These are phyloP conservation scores for Galbula dea DNA, from an alignment of 2,113 vertebrate species.

Conservation along the genomic window DNA sequence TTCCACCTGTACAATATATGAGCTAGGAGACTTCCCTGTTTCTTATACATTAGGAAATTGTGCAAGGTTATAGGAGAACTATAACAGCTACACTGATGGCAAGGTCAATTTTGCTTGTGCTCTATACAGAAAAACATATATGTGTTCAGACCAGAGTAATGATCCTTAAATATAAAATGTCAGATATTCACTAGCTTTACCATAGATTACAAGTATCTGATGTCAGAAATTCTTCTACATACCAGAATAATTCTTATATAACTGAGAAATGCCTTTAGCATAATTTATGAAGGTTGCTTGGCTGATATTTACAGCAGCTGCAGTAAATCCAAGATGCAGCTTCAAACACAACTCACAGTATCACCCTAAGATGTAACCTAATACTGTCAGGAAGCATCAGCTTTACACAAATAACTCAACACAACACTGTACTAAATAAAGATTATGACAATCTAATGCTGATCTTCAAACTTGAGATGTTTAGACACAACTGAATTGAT, in stretches of 20 bases:
- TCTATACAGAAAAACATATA: neutral
- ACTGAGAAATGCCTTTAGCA: slow-evolving; percentile 28
- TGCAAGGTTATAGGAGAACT: neutral
- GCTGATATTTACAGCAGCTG: slow-evolving; percentile 42
- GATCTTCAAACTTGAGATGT: slow-evolving; percentile 8
- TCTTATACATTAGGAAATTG: neutral
- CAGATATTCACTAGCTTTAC: neutral
- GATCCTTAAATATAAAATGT: neutral
- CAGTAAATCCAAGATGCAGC: slow-evolving; percentile 26
- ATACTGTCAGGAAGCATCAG: slow-evolving; percentile 52
- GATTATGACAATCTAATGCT: slow-evolving; percentile 22
- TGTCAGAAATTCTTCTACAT: neutral
- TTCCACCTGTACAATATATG: neutral
- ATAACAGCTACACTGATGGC: neutral
- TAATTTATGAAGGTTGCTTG: slow-evolving; percentile 42
- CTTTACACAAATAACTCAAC: slow-evolving; percentile 43
- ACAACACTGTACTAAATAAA: slow-evolving; percentile 32
- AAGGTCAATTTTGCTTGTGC: neutral
- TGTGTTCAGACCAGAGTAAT: neutral
- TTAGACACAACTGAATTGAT: neutral
- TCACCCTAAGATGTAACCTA: slow-evolving; percentile 50
- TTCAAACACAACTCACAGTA: slow-evolving; percentile 38
- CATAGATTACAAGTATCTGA: neutral
- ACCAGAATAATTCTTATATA: neutral
- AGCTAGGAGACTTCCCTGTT: neutral